A percentile compares a stretch with the other conserved stretches of the same genome.
These are phyloP conservation scores for Columba livia DNA, from an alignment of 2,113 vertebrate genomes.

Conservation along the genomic window DNA sequence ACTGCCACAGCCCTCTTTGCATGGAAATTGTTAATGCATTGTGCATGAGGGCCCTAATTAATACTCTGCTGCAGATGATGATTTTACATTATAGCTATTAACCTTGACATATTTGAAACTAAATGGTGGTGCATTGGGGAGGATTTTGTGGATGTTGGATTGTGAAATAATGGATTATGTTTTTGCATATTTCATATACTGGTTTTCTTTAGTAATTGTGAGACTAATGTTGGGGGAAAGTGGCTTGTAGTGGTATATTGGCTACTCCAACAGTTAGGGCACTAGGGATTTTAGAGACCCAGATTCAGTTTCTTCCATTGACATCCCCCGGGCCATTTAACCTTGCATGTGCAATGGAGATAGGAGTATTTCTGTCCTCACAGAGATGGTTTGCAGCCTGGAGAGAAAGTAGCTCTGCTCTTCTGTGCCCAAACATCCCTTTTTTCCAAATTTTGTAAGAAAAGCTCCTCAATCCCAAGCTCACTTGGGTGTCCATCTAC, in stretches of 20 bases:
- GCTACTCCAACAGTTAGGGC: not conserved
- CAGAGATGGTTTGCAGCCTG: not conserved
- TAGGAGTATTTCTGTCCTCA: not conserved
- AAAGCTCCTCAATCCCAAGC: not conserved
- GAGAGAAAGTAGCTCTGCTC: not conserved
- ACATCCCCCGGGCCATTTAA: not conserved
- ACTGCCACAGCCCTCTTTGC: not conserved
- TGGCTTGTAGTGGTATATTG: not conserved
- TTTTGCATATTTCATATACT: conserved; percentile 4
- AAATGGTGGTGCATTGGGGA: not conserved
- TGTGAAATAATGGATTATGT: not conserved
- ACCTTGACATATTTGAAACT: conserved; percentile 45
- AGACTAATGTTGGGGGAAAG: not conserved
- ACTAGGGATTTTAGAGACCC: not conserved
- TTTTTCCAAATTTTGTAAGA: not conserved
- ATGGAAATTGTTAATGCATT: conserved; percentile 58
- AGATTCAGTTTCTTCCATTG: not conserved
- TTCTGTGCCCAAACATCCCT: not conserved
- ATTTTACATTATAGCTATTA: conserved; percentile 61
- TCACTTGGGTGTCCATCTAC: not conserved
- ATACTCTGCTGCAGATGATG: conserved; percentile 49
- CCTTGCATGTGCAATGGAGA: rapidly evolving
- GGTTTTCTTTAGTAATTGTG: not conserved
- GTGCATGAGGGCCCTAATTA: conserved; percentile 59
- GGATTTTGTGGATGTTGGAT: not conserved